A percentile compares a stretch with the other conserved stretches of the same genome.
Conservation (phyloP, 2,888 invertebrate genomes). For the Leptopilina myrica region DNA sequence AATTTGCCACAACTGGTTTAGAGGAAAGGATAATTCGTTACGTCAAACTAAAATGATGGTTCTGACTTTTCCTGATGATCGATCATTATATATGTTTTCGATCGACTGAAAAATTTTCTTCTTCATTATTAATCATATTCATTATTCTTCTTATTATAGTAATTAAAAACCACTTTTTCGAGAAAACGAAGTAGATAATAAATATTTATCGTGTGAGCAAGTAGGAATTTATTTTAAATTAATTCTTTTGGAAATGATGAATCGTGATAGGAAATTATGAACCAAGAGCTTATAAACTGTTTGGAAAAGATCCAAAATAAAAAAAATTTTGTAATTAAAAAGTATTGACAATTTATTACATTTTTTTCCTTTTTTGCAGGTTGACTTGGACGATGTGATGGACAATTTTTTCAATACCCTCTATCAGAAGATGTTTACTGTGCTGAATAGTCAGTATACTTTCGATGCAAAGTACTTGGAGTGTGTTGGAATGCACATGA, state of each 20-base stretch:
- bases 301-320: no score
- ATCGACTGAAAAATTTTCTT: no score
- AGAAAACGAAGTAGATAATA: no score
- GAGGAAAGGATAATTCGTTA: slow-evolving; percentile 29
- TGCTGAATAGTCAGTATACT: slow-evolving; percentile 93
- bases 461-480: slow-evolving; percentile 92
- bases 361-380: slow-evolving; percentile 75
- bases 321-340: no score
- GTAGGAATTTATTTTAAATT: no score
- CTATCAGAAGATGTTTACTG: slow-evolving; percentile 97
- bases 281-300: no score
- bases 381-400: slow-evolving; percentile 91
- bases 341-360: neutral
- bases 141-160: no score
- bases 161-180: no score
- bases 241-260: no score
- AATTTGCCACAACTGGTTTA: slow-evolving; percentile 21
- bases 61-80: neutral
- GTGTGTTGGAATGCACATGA: slow-evolving; percentile 95
- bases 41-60: slow-evolving; percentile 4
- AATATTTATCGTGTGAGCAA: no score
- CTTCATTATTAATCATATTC: no score
- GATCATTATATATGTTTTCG: neutral
- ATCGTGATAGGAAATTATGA: neutral
- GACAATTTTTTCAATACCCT: slow-evolving; percentile 95